Evolutionary conservation across 2,113 vertebrate species (phyloP).

Genomic region (Glaucomys volans): DNA sequence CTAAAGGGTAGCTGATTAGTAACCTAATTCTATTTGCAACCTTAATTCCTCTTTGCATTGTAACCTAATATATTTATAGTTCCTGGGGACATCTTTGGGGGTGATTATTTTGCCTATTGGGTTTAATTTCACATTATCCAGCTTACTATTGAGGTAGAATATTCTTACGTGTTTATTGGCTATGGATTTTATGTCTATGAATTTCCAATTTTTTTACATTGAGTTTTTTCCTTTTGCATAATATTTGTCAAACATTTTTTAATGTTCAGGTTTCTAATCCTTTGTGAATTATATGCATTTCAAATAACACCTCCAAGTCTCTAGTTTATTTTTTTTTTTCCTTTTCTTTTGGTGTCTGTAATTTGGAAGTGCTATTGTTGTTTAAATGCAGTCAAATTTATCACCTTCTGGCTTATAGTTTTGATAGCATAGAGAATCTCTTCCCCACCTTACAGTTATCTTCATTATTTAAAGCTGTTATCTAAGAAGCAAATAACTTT

Average conservation of each 20-base stretch:
- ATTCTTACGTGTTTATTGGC: not conserved
- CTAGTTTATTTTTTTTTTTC: not conserved
- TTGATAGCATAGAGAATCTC: not conserved
- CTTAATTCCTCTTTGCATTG: not conserved
- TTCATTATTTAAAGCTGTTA: slow-evolving; percentile 19
- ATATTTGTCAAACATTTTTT: not conserved
- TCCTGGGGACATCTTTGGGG: not conserved
- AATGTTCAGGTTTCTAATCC: not conserved
- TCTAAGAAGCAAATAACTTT: slow-evolving; percentile 14
- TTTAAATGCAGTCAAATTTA: not conserved
- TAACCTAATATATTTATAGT: not conserved
- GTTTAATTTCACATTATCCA: not conserved
- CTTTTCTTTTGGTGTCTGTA: not conserved
- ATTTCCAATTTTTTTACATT: not conserved
- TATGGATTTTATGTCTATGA: not conserved
- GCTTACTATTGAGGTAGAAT: not conserved
- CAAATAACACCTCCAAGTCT: not conserved
- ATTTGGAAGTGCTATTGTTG: not conserved
- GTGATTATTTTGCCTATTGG: not conserved
- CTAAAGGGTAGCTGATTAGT: not conserved
- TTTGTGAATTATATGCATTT: not conserved
- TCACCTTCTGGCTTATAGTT: not conserved
- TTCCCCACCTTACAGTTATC: not conserved
- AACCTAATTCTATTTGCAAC: not conserved
- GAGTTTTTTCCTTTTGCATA: not conserved